Conservation (phyloP, 2,797 vertebrate genomes). For the Gastrophryne carolinensis region DNA sequence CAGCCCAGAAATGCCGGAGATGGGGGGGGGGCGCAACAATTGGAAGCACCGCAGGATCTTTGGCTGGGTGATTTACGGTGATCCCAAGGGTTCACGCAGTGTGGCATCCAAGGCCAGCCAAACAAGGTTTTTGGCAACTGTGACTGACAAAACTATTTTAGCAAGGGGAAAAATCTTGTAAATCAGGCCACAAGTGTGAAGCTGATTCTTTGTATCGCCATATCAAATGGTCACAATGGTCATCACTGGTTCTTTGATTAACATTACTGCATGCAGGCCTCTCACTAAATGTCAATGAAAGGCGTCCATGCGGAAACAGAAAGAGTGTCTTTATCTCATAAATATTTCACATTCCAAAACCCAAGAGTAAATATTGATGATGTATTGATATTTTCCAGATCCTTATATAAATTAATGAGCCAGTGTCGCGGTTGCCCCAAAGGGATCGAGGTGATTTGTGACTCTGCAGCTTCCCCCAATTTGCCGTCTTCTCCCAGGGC, state of each 20-base stretch:
- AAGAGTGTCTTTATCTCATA: constrained; percentile 12
- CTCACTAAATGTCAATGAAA: constrained; percentile 34
- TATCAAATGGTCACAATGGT: no score
- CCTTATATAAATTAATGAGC: constrained; percentile 58
- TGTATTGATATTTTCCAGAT: constrained; percentile 59
- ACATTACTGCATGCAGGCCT: not conserved
- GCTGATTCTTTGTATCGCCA: no score
- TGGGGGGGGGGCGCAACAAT: no score
- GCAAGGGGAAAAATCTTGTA: no score
- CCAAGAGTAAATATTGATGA: constrained; percentile 56
- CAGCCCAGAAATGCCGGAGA: no score
- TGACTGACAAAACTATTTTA: no score
- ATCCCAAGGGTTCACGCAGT: no score
- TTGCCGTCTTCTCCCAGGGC: constrained; percentile 52
- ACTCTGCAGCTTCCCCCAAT: constrained; percentile 44
- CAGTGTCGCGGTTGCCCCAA: constrained; percentile 51
- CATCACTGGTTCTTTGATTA: constrained; percentile 15
- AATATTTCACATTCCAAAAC: constrained; percentile 49
- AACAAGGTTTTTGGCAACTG: no score
- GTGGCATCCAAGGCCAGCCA: no score
- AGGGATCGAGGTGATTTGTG: constrained; percentile 57
- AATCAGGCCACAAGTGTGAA: no score
- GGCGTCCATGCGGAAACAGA: constrained; percentile 7
- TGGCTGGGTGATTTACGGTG: no score
- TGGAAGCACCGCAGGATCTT: no score